Base-by-base conservation (phyloP, 2,113 vertebrate genomes). In the Hippocampus zosterae region DNA sequence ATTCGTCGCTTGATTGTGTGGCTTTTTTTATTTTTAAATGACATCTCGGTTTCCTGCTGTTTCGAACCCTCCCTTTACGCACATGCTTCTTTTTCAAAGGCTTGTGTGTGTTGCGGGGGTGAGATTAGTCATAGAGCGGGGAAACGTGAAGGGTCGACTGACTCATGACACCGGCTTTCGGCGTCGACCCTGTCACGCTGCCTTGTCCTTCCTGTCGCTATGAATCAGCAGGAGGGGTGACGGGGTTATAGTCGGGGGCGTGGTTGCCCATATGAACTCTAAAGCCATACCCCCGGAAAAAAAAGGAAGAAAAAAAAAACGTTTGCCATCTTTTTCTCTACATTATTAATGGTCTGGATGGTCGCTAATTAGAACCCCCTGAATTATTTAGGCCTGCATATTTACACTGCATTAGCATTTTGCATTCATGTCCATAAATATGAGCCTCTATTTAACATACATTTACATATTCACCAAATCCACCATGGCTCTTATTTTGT, bases 1-100 rank as follows among this genome's bases (percentile, higher is more conserved):
- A 89, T 90, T 89, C 37, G 81, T 87, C 84, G 87, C 81, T 85
- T 73, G 75, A 86, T 85, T 87, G 80, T 80, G 71, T 64, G n/a
- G 78, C 78, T 79, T 80, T 66, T 83, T 80, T 83, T 78, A 64
- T 56, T 56, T 56, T 82, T 72, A 85, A 83, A 65, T 44, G 40
- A 65, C 69, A 71, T 77, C 66, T 68, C 73, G 64, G 33, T 64
- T 76, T 82, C 70, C 71, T 73, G 71, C 68, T 71, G 66, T 78
- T 77, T 80, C 8, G 41, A 65, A 23, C 8, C 12, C 41, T 13
- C 41, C 13, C 16, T 60, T 60, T 23, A 23, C 62, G 13, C 41
- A 23, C 62, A 10, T 21, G 4, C 15, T 27, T 25, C 23, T 66
- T 67, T 29, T 53, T 56, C 19, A 2, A 68, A 41, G 52, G 48